Evolutionary conservation across 2,797 vertebrate genomes (phyloP), one percentile per base, ranked within the genome.

Genomic region (Pitangus sulphuratus): DNA sequence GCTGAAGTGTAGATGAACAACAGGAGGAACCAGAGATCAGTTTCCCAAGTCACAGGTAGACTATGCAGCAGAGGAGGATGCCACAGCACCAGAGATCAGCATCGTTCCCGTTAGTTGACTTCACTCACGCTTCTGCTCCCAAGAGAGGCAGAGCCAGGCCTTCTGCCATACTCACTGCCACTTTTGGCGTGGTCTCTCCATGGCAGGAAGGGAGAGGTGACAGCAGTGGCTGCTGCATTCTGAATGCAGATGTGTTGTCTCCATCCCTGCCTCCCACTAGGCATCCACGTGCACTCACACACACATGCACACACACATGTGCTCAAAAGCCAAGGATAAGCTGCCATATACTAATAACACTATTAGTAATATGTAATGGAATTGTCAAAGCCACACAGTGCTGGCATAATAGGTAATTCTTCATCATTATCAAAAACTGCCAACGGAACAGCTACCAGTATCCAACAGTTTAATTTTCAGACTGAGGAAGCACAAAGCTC

Each of bases 301-400:
- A n/a, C 50, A 74, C 15, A 8, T 14, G 21, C 4, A 2, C n/a
- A n/a, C 58, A 26, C 81, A 80, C 53, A 19, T 2, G 2, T 2
- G 0, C 39, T 42, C 48, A 47, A 18, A 64, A 50, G 65, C 40
- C 70, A 64, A 44, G 18, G 60, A 93, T 87, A 89, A 92, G 84
- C 85, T 95, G 87, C 75, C 77, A 65, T 30, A 82, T 81, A 89
- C 95, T 97, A 97, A 95, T 95, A 93, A 86, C 71, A 80, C 89
- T 93, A 95, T 97, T 95, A 97, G 87, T 62, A 97, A 97, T 90
- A 94, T 60, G 44, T 94, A 96, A 97, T 96, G 78, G 86, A 95
- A 96, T 96, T 97, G 95, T 98, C 94, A 98, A 81, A 96, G 81
- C 84, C 90, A 87, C 87, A 81, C 61, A 89, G 53, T 0, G 0